Evolutionary conservation across 2,888 invertebrate genomes (phyloP), one percentile per base, ranked within the genome.

Genomic region (Leucophenga maculata): DNA sequence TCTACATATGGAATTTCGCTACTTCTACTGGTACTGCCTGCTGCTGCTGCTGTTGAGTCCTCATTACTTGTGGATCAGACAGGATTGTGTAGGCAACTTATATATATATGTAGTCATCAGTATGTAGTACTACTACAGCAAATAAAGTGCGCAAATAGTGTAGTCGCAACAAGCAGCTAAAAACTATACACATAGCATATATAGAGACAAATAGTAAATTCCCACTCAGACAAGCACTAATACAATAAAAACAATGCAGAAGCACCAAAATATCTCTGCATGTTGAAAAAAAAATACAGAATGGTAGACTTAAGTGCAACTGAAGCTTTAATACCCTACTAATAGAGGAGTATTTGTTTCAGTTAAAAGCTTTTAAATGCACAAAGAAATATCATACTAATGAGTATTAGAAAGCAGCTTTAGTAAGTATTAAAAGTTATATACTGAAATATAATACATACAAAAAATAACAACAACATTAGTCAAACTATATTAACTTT

Each of bases 21-120:
- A 11, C 1, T 39, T 32, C 8, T 32, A 6, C 32, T 32, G 32
- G 32, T 32, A 6, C 11, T 8, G 26, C 11, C 11, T 39, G 6
- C 39, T 39, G 1, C 8, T 39, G 13, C 50, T 50, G 1, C 14
- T 64, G 44, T 20, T 26, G 18, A 14, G 46, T 64, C 76, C 79
- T 79, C 79, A 78, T 79, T 78, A 78, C 78, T 73, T 69, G 74
- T 69, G 69, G 72, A 76, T 79, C 78, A 76, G 78, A 73, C 79
- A 69, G 74, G 73, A 78, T 79, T 79, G 73, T 48, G 46, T 60
- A 70, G 70, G 68, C 52, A 67, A 72, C 68, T 44, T 67, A 20
- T 46, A 66, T 11, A 39, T 39, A 39, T 39, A 39, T 39, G 39
- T 39, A 39, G 39, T 8, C 8, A 8, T 1, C 8, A 39, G 6